Percentiles rank a stretch among this genome's conserved stretches.
Evolutionary conservation across 2,888 invertebrate species (phyloP).

Genomic region (Melangyna quadrimaculata): DNA sequence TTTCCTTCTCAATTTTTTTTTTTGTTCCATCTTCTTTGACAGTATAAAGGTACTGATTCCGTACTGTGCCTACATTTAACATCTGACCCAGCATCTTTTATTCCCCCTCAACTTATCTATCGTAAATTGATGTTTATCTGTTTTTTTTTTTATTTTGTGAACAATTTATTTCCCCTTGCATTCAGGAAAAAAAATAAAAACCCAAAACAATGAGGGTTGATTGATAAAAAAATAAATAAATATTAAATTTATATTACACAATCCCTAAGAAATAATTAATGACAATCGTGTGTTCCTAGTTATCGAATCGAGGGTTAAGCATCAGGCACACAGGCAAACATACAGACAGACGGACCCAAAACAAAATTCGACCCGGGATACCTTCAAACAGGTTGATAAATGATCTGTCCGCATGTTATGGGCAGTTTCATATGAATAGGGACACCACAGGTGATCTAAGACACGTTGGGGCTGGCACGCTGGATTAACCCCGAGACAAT

Average conservation of each 20-base stretch:
- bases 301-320: neutral
- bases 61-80: constrained; percentile 44
- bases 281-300: constrained; percentile 36
- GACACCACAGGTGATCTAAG: constrained; percentile 69
- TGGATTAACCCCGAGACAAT: constrained; percentile 54
- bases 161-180: constrained; percentile 26
- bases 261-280: constrained; percentile 65
- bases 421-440: constrained; percentile 63
- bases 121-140: constrained; percentile 55
- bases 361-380: constrained; percentile 27
- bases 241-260: constrained; percentile 70
- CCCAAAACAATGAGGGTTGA: constrained; percentile 61
- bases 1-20: constrained; percentile 36
- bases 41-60: too few species aligned
- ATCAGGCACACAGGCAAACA: neutral
- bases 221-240: constrained; percentile 57
- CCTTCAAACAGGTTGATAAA: constrained; percentile 62
- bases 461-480: constrained; percentile 44
- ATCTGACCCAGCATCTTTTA: constrained; percentile 72
- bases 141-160: neutral
- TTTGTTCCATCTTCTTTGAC: neutral
- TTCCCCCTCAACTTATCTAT: constrained; percentile 13
- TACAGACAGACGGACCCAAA: neutral
- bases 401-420: constrained; percentile 59
- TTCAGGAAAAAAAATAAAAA: constrained; percentile 12